Base-by-base conservation (phyloP, 1,140 invertebrate genomes). In the Neodiprion pinetum region DNA sequence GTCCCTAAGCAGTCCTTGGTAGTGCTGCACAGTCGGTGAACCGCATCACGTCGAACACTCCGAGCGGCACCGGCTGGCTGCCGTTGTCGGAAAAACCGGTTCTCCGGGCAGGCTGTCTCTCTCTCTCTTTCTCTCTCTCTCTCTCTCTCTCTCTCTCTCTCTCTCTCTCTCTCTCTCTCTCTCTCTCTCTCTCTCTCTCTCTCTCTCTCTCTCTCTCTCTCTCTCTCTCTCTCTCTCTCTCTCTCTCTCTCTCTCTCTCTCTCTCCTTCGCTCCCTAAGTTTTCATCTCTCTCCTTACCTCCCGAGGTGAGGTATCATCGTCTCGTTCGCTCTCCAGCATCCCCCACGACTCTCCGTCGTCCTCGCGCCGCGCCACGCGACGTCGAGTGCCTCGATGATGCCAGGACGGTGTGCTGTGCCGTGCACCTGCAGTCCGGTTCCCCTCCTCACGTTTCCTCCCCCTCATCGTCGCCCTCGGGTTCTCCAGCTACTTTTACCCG, bases 351-450 rank as follows among this genome's bases (percentile, higher is more conserved):
- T 61, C 50, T 71, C 65, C 66, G 65, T 82, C 81, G 76, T 75
- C 74, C 74, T 84, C 70, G 75, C 74, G 53, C 53, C 11, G 67
- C 82, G 86, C 85, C 86, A 86, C 85, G 85, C 85, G 86, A 82
- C 83, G 82, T 81, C 84, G 83, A 81, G 80, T 81, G 69, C 76
- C 74, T 79, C 76, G 80, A 77, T 82, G 80, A 77, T 82, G 84
- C 84, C 21, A 68, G 40, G 47, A 47, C 73, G n/a, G 11, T 14
- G 17, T 21, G 17, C 17, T 21, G 65, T 48, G 49, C n/a, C 28
- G 80, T 86, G 86, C 85, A 86, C 78, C 80, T 82, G 80, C 81
- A 78, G 74, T 78, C 79, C 77, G 79, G 74, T 79, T 28, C 17
- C 69, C 28, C 72, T 49, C 67, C 40, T 67, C 21, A 28, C 65